Evolutionary conservation across 2,797 vertebrate genomes (phyloP), one percentile per base, ranked within the genome.

Genomic region (Hippopotamyrus pictus): DNA sequence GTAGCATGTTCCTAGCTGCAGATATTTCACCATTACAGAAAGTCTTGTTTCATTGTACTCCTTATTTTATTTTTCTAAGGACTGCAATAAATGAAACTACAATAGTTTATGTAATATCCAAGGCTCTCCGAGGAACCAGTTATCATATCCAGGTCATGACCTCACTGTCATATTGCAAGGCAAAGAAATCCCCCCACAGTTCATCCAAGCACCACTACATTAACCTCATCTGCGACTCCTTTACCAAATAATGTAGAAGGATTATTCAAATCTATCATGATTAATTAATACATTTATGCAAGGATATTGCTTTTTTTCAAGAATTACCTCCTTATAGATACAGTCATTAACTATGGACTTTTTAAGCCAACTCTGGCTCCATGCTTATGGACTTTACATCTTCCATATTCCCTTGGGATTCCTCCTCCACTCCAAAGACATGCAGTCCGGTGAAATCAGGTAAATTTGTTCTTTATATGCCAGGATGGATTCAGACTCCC

Each of bases 271-370:
- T 79, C 37, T 37, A 79, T 44, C 73, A 79, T 79, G 73, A 79
- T 86, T 53, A 50, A 51, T 86, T 54, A 86, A 51, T 86, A 14
- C 29, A 86, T 86, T 53, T 86, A 51, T 51, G 29, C 85, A 87
- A 86, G 11, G 50, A 12, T 53, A 51, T 29, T 48, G 92, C 91
- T 89, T 93, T 94, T 93, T 92, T 94, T 93, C 92, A 93, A 91
- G 94, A 93, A 90, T 90, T 91, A 92, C 90, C 93, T 87, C 7
- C 54, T 5, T 41, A 19, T 14, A 37, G 6, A 44, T 79, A 37
- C 33, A 76, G 69, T 19, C 29, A 76, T 76, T 76, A 76, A 41
- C 73, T 44, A 44, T 6, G 17, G 73, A 19, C 73, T 79, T 79
- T 79, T 44, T 19, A 25, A 37, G 6, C 33, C 69, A 76, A 19